These are phyloP conservation scores for Bombus haemorrhoidalis DNA, from an alignment of 1,140 invertebrate species.

Conservation along the genomic window DNA sequence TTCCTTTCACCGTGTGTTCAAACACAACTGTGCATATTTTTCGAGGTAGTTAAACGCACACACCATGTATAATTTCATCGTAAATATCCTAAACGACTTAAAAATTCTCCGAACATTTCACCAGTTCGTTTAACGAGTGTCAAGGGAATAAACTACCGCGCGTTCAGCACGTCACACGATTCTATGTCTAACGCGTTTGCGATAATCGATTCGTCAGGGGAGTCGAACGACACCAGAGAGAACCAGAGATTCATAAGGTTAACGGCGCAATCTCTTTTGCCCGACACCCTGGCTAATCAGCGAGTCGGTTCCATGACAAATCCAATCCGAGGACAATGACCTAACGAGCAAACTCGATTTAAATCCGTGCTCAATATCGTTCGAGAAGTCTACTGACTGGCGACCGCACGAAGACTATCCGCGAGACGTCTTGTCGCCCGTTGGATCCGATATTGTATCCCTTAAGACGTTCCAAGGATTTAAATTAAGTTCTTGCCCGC, in stretches of 20 bases:
- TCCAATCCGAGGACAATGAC: slow-evolving; percentile 59
- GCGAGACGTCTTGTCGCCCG: slow-evolving; percentile 23
- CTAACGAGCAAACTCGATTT: slow-evolving; percentile 69
- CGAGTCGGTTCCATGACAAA: slow-evolving; percentile 51
- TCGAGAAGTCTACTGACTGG: slow-evolving; percentile 30
- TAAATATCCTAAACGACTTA: background rate
- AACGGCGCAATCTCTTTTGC: slow-evolving; percentile 4
- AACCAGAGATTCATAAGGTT: slow-evolving; percentile 3
- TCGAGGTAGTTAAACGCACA: too few relatives aligned
- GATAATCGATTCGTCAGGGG: slow-evolving; percentile 9
- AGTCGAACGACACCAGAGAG: background rate
- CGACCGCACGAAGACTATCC: background rate
- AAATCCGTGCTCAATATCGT: slow-evolving; percentile 54
- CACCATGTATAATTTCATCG: background rate
- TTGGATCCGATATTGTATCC: slow-evolving; percentile 64
- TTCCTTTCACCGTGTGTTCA: background rate
- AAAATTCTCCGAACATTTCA: too few relatives aligned
- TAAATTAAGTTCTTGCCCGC: slow-evolving; percentile 74
- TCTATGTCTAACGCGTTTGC: background rate
- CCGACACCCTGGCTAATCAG: slow-evolving; percentile 50
- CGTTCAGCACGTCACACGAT: background rate
- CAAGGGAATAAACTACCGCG: background rate
- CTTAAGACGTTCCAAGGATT: slow-evolving; percentile 70
- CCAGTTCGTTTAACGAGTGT: background rate
- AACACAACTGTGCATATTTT: background rate